A percentile compares a stretch with the other conserved stretches of the same genome.
These are phyloP conservation scores for Onychostruthus taczanowskii DNA, from an alignment of 2,113 vertebrate species.

Conservation along the genomic window DNA sequence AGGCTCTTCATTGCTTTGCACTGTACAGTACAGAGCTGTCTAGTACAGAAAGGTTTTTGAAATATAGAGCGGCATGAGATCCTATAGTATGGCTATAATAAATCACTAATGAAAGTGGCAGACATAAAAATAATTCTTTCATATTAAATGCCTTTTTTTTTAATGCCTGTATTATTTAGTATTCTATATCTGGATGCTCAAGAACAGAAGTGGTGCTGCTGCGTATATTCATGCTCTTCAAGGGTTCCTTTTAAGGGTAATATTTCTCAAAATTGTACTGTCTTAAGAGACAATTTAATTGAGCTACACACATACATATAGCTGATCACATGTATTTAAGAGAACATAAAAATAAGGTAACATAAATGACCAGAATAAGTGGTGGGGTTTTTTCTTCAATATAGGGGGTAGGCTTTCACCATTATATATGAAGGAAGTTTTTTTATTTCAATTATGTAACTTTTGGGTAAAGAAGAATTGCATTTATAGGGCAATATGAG, in stretches of 20 bases:
- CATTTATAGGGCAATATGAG: background rate
- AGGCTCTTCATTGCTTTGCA: background rate
- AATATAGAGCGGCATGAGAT: background rate
- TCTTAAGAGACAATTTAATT: background rate
- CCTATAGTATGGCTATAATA: background rate
- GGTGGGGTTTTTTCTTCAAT: background rate
- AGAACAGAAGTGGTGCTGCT: background rate
- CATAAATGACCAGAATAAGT: background rate
- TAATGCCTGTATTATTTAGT: background rate
- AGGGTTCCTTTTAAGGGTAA: background rate
- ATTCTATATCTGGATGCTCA: background rate
- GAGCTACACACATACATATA: background rate
- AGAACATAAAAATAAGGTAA: background rate
- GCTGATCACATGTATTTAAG: background rate
- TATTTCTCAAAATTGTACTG: background rate
- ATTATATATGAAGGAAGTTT: background rate
- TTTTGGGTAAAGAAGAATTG: background rate
- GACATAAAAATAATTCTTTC: background rate
- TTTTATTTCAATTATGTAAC: background rate
- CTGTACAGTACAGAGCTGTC: background rate
- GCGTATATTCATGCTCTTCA: background rate
- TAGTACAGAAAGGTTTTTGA: background rate
- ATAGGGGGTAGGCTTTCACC: rapidly evolving
- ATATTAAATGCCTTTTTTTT: background rate
- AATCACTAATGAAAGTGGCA: background rate